A percentile compares a stretch with the other conserved stretches of the same genome.
Conservation (phyloP, 2,888 invertebrate genomes). For the Lutraria lutraria region DNA sequence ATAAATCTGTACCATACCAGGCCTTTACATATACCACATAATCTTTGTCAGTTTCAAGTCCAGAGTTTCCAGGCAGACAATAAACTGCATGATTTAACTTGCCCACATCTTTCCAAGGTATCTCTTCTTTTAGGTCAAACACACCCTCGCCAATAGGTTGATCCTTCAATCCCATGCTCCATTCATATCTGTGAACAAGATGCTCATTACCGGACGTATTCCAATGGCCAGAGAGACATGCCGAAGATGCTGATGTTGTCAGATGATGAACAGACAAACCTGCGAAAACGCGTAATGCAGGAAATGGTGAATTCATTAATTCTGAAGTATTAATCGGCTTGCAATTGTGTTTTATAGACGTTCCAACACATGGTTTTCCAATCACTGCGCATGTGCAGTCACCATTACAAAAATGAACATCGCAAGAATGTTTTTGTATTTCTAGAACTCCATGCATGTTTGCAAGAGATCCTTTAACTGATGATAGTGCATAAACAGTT, state of each 20-base stretch:
- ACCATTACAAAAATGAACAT: constrained; percentile 63
- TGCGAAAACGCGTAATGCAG: constrained; percentile 21
- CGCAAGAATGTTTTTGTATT: constrained; percentile 68
- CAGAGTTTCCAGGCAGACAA: constrained; percentile 56
- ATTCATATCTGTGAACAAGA: constrained; percentile 64
- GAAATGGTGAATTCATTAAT: not conserved
- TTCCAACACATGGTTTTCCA: constrained; percentile 61
- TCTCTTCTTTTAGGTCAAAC: constrained; percentile 55
- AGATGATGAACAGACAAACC: constrained; percentile 31
- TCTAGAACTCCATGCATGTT: constrained; percentile 39
- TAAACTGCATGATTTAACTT: constrained; percentile 44
- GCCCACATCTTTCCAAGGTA: constrained; percentile 70
- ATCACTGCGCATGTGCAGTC: constrained; percentile 71
- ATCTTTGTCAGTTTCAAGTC: constrained; percentile 48
- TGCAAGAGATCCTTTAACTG: not conserved
- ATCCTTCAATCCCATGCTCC: constrained; percentile 65
- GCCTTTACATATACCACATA: constrained; percentile 66
- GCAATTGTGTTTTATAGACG: not conserved
- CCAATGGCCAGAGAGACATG: constrained; percentile 63
- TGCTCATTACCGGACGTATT: not conserved
- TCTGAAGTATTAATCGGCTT: not conserved
- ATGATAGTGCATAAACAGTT: constrained; percentile 38
- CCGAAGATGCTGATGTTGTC: constrained; percentile 50
- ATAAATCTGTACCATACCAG: constrained; percentile 63
- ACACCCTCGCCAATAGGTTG: constrained; percentile 63